These are phyloP conservation scores for Myiotriccus ornatus DNA, from an alignment of 2,797 vertebrate species.

Conservation along the genomic window DNA sequence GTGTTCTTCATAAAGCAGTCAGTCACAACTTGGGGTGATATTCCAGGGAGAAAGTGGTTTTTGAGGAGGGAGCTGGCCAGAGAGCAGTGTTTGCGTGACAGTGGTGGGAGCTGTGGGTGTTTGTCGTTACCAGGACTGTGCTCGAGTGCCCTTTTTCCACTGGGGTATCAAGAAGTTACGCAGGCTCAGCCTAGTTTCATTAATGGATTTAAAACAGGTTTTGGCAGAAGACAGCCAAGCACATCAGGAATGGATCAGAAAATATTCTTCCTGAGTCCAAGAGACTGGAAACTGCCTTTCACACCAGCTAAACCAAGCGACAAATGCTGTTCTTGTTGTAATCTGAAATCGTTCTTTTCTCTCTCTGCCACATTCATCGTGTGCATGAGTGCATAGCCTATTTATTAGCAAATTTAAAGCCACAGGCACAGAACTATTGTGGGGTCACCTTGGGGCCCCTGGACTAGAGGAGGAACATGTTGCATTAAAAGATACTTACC, in stretches of 20 bases:
- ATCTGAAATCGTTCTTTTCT: slow-evolving; percentile 1
- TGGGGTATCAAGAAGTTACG: neutral
- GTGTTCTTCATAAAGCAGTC: neutral
- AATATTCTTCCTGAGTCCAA: neutral
- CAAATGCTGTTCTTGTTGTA: slow-evolving; percentile 7
- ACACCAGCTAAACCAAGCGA: slow-evolving; percentile 3
- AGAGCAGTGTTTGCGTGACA: neutral
- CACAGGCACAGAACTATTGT: neutral
- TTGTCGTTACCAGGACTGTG: neutral
- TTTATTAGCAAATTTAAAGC: slow-evolving; percentile 37
- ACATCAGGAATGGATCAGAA: slow-evolving; percentile 39
- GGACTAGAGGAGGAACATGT: neutral
- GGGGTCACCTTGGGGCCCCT: neutral
- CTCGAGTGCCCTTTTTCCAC: neutral
- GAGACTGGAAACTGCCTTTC: slow-evolving; percentile 24
- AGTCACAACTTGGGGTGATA: neutral
- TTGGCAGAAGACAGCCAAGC: neutral
- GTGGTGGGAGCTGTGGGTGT: neutral
- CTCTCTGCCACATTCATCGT: neutral
- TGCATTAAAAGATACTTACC: neutral
- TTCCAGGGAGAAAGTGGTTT: neutral
- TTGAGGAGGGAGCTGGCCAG: neutral
- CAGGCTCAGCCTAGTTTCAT: neutral
- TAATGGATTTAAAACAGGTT: slow-evolving; percentile 39
- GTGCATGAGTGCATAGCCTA: neutral